Evolutionary conservation across 2,888 invertebrate genomes (phyloP).

Genomic region (Clusia tigrina): DNA sequence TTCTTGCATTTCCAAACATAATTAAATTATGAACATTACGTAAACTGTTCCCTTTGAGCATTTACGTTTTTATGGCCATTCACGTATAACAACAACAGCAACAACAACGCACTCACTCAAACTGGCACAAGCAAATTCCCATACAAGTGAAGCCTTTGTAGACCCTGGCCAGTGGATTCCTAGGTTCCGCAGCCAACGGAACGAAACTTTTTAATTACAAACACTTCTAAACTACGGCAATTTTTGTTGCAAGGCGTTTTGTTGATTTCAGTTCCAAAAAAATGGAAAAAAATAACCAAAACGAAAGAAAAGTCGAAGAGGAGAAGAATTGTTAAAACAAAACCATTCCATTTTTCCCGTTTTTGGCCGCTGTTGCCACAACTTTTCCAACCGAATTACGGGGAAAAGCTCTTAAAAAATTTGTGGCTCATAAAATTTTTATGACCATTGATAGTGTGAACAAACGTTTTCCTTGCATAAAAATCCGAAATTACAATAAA

Average conservation of each 20-base stretch:
- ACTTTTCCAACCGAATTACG: constrained; percentile 36
- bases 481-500: constrained; percentile 10
- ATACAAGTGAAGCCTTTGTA: too few relatives aligned
- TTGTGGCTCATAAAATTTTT: constrained; percentile 62
- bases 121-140: too few relatives aligned
- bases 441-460: constrained; percentile 63
- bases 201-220: neutral
- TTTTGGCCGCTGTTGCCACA: constrained; percentile 34
- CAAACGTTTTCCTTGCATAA: constrained; percentile 49
- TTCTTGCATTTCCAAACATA: constrained; percentile 38
- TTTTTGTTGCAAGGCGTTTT: too few relatives aligned
- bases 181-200: neutral
- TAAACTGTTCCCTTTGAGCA: constrained; percentile 28
- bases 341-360: neutral
- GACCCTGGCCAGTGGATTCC: neutral
- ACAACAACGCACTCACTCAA: too few relatives aligned
- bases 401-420: constrained; percentile 40
- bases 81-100: too few relatives aligned
- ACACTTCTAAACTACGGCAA: neutral
- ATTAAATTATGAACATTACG: constrained; percentile 51
- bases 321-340: too few relatives aligned
- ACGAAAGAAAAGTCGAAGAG: neutral
- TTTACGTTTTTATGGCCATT: neutral
- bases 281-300: neutral
- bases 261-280: too few relatives aligned